phyloP scores from a whole-genome alignment of 1,140 invertebrate genomes.

The Caenorhabditis elegans region WBcel235 BX284604.4:7785001-7785500 shows the following conservation, averaged over 20 bases:
- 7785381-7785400: background rate
- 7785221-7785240: background rate
- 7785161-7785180: too few species aligned
- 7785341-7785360: slow-evolving; percentile 8
- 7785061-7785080: too few species aligned
- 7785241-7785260: background rate
- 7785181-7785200: background rate
- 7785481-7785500: slow-evolving; percentile 33
- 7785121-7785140: background rate
- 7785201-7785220: background rate
- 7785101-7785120: background rate
- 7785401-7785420: background rate
- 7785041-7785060: background rate
- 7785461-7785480: slow-evolving; percentile 28
- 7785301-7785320: background rate
- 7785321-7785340: background rate
- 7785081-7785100: background rate
- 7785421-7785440: background rate
- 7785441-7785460: background rate
- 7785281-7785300: background rate
- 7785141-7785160: too few species aligned
- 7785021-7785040: background rate
- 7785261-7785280: background rate
- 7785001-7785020: slow-evolving; percentile 1
- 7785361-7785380: background rate